Evolutionary conservation across 2,888 invertebrate genomes (phyloP).

Genomic region (Yponomeuta cagnagella): DNA sequence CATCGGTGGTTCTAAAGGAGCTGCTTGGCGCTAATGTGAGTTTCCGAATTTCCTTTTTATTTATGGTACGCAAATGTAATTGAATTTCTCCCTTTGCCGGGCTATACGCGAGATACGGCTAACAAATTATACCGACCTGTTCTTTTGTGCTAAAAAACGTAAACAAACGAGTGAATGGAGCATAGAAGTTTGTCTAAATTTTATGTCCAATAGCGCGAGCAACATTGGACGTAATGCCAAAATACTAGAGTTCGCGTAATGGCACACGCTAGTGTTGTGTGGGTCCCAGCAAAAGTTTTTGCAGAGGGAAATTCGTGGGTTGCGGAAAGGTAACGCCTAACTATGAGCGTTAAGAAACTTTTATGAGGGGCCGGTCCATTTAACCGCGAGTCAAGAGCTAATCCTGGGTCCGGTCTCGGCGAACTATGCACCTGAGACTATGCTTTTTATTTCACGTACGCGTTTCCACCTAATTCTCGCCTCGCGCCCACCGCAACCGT

Average conservation of each 20-base stretch:
- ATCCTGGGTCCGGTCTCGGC: conserved; percentile 35
- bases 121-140: conserved; percentile 10
- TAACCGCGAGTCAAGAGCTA: conserved; percentile 68
- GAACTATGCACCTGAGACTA: conserved; percentile 67
- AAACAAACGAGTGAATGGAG: not conserved
- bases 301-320: conserved; percentile 52
- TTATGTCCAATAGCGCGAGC: conserved; percentile 35
- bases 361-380: conserved; percentile 66
- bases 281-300: conserved; percentile 42
- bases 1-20: conserved; percentile 70
- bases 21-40: conserved; percentile 69
- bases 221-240: conserved; percentile 38
- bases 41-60: conserved; percentile 63
- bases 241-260: conserved; percentile 46
- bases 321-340: conserved; percentile 51
- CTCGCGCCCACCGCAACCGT: conserved; percentile 49
- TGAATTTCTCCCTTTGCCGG: conserved; percentile 42
- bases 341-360: conserved; percentile 71
- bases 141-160: conserved; percentile 14
- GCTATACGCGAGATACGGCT: conserved; percentile 11
- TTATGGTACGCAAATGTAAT: conserved; percentile 56
- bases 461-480: conserved; percentile 72
- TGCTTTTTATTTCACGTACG: conserved; percentile 66
- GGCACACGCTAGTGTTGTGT: conserved; percentile 48
- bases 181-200: conserved; percentile 35